Evolutionary conservation across 2,113 vertebrate genomes (phyloP), one percentile per base, ranked within the genome.

Genomic region (Gymnarchus niloticus): DNA sequence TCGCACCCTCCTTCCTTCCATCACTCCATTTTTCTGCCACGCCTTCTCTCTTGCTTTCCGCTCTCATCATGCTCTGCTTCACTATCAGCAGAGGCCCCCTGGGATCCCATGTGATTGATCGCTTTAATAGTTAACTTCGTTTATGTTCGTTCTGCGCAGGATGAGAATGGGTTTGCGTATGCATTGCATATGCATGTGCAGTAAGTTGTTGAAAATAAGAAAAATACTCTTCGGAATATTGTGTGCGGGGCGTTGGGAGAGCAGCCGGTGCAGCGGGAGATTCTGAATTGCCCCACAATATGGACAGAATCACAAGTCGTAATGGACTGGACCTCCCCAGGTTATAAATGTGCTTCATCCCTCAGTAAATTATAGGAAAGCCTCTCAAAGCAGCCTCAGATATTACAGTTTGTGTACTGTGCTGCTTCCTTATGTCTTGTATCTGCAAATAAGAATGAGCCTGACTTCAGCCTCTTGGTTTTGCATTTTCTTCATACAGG

Each of bases 51-150:
- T 28, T 8, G 61, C 37, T 65, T 51, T 85, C 44, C 51, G 23
- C 1, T 33, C 7, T 86, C 86, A 86, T 81, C 81, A 82, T 37
- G 25, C 8, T 48, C 49, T 41, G 46, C 88, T 88, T 80, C 51
- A 33, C 76, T 37, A 21, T 86, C 48, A 28, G 41, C 54, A 19
- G 49, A 81, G 73, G 37, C 83, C 78, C 84, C 56, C 21, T 73
- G 85, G 76, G 57, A 81, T 87, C 87, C 90, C 59, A 28, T 28
- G 84, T 92, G 91, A 94, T 91, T 91, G 90, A 93, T 93, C 87
- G 86, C 88, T 89, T 90, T 90, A 92, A 91, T 92, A 91, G 86
- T 84, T 88, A 86, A 61, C 57, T 44, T 33, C 85, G 83, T 89
- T 83, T 81, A 87, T 92, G 48, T 61, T 86, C 86, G 87, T 77